Base-by-base conservation (phyloP, 1,140 invertebrate species). In the Papilio dardanus region DNA sequence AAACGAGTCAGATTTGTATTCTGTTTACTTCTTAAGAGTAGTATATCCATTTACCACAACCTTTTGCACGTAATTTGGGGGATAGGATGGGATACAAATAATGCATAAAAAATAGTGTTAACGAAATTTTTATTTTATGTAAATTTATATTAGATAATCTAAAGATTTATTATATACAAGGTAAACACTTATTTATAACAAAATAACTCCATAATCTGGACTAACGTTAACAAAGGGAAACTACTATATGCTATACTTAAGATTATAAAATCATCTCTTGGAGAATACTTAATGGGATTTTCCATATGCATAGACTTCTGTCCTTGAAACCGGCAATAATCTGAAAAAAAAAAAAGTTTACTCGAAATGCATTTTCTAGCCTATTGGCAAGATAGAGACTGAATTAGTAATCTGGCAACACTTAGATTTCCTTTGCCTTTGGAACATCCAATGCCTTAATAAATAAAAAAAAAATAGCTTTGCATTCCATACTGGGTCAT, bases 281-380 rank as follows among this genome's bases (percentile, higher is more conserved):
- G 71, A 92, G 78, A 82, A 93, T 89, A 79, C 77, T 84, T 69
- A 91, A 83, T 16, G 95, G 94, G 89, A 95, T 94, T 73, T 94
- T 93, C 95, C 95, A 95, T 79, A 93, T 92, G 76, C 94, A 94
- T 79, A 95, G 86, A 85, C 93, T 94, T 81, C 94, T 94, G 83
- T 95, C 94, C 86, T 95, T 95, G 82, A 94, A 95, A 30, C 95
- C 95, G n/a, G 94, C 95, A 77, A 95, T 95, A 19, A 95, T 95
- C 95, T 95, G 89, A 33, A 93, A 94, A 79, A 85, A 84, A 84
- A 83, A 83, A 81, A 58, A 65, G 79, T 54, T 54, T 54, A 54
- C 8, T 24, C 8, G 19, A 24, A 12, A 54, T 54, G 21, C 50
- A 21, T 1, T 24, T 54, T 54, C 3, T 24, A 24, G 12, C 2